phyloP scores from a whole-genome alignment of 2,113 vertebrate species.

The Oxygymnocypris stewartii region DNA sequence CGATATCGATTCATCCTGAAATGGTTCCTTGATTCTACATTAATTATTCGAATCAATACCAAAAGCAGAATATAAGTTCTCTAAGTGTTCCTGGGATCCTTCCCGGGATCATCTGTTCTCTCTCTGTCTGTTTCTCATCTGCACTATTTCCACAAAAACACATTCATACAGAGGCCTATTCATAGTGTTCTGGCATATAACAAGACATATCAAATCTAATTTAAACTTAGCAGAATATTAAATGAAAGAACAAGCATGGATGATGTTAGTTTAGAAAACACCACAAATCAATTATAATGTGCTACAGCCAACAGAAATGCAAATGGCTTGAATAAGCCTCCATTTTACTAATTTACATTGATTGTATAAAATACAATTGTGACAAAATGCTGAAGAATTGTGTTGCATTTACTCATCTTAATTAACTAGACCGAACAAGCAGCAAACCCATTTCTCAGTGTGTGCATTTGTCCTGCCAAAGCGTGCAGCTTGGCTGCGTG shows the following conservation, averaged over 20 bases:
- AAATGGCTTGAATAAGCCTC: not conserved
- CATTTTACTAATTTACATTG: not conserved
- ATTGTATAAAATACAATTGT: not conserved
- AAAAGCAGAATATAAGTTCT: conserved; percentile 18
- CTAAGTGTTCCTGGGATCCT: not conserved
- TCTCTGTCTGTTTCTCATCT: conserved; percentile 33
- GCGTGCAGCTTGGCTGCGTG: not conserved
- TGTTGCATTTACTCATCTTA: not conserved
- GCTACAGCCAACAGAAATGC: not conserved
- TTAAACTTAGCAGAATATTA: not conserved
- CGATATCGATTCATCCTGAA: not conserved
- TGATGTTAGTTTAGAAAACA: not conserved
- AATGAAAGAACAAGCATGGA: not conserved
- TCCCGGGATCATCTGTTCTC: conserved; percentile 25
- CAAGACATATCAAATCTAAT: not conserved
- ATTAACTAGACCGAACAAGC: conserved; percentile 7
- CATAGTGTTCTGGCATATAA: not conserved
- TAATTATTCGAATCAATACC: not conserved
- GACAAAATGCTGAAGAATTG: not conserved
- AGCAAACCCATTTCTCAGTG: not conserved
- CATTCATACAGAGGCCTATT: not conserved
- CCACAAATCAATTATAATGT: not conserved
- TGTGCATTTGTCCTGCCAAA: not conserved
- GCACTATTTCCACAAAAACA: conserved; percentile 17
- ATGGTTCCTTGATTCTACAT: not conserved